Conservation (phyloP, 2,113 vertebrate species). For the Pelecanoides urinatrix region DNA sequence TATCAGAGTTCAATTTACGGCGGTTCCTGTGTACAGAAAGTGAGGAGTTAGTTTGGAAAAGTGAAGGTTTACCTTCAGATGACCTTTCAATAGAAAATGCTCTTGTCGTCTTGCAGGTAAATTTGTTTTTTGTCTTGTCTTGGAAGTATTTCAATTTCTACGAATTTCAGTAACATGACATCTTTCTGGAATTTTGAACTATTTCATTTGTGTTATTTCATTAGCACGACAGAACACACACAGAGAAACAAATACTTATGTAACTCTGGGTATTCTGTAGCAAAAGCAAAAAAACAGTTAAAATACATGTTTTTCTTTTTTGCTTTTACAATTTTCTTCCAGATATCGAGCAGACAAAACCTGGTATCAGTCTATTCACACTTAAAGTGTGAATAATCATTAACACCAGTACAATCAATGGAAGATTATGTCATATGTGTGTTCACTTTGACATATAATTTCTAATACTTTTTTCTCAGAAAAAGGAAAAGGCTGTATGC, state of each 20-base stretch:
- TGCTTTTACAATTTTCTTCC: neutral
- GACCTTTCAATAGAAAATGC: slow-evolving; percentile 98
- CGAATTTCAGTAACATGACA: neutral
- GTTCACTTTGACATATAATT: neutral
- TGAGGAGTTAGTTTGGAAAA: slow-evolving; percentile 97
- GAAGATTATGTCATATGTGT: neutral
- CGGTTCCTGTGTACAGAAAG: slow-evolving; percentile 95
- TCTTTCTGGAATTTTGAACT: neutral
- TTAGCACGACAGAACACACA: neutral
- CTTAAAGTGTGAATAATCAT: neutral
- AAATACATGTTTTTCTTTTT: neutral
- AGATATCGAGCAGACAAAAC: neutral
- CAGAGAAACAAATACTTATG: neutral
- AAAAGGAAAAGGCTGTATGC: neutral
- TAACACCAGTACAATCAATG: neutral
- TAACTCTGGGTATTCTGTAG: neutral
- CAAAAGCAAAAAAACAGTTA: neutral
- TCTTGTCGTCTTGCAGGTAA: slow-evolving; percentile 95
- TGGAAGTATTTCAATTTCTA: neutral
- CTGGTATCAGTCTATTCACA: neutral
- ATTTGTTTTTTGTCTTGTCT: neutral
- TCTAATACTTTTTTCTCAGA: neutral
- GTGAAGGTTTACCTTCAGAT: slow-evolving; percentile 95
- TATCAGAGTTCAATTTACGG: slow-evolving; percentile 88
- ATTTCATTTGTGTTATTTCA: neutral